These are phyloP conservation scores for Montipora capricornis DNA, from an alignment of 64 coral and sea anemone species.

Conservation along the genomic window DNA sequence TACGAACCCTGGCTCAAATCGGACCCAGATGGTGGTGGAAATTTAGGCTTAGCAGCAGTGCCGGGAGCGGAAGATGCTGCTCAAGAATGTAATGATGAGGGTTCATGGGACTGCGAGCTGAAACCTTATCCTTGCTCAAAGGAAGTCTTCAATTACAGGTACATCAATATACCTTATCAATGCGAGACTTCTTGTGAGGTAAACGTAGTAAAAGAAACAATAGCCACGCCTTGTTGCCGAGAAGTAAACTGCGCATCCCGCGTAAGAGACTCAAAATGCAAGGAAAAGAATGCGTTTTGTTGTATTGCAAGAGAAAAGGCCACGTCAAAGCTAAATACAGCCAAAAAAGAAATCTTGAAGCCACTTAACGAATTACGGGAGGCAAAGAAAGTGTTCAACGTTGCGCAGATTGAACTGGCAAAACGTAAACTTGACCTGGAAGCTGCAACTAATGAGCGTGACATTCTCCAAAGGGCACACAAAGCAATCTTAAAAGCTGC, in stretches of 20 bases:
- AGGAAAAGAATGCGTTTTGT: constrained; percentile 54
- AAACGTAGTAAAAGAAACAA: constrained; percentile 38
- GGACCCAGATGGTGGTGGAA: too few relatives aligned
- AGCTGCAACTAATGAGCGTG: constrained; percentile 10
- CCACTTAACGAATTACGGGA: constrained; percentile 30
- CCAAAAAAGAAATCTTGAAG: neutral
- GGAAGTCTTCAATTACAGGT: constrained; percentile 31
- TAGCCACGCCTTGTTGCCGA: constrained; percentile 52
- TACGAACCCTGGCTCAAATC: too few relatives aligned
- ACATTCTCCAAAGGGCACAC: constrained; percentile 36
- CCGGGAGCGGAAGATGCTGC: neutral
- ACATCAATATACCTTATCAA: neutral
- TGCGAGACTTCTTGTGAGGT: constrained; percentile 50
- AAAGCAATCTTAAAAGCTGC: neutral
- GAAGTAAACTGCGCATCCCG: constrained; percentile 27
- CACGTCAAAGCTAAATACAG: constrained; percentile 5
- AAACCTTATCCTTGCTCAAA: neutral
- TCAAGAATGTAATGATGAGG: neutral
- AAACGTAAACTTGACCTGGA: constrained; percentile 18
- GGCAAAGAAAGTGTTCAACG: neutral
- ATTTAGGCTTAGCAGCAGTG: too few relatives aligned
- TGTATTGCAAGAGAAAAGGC: constrained; percentile 7
- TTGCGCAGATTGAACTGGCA: constrained; percentile 23
- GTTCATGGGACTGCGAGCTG: neutral
- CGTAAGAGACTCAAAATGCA: constrained; percentile 30